A percentile compares a stretch with the other conserved stretches of the same genome.
Conservation (phyloP, 2,888 invertebrate species). For the Cheilosia soror region DNA sequence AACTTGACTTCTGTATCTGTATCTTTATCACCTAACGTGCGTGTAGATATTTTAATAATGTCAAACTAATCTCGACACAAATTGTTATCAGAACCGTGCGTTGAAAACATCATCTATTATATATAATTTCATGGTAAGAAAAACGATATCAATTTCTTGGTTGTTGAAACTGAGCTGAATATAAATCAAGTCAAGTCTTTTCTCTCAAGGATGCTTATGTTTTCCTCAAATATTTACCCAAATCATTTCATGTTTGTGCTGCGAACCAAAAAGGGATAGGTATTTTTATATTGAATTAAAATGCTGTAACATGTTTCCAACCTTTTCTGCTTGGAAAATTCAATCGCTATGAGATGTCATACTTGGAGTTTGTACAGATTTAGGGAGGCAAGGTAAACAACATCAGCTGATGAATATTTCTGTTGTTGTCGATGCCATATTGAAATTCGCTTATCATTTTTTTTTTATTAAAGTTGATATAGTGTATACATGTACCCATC, state of each 20-base stretch:
- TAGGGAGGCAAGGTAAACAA: background rate
- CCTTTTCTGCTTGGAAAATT: background rate
- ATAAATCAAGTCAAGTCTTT: constrained; percentile 16
- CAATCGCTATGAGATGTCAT: background rate
- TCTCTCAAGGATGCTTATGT: constrained; percentile 12
- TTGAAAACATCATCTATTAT: constrained; percentile 8
- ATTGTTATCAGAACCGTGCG: constrained; percentile 21
- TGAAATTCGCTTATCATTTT: too few relatives aligned
- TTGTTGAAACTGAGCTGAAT: constrained; percentile 2
- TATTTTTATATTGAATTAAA: constrained; percentile 11
- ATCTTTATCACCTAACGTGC: background rate
- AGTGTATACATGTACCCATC: too few relatives aligned
- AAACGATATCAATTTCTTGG: constrained; percentile 5
- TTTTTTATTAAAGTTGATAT: too few relatives aligned
- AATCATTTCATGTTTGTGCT: background rate
- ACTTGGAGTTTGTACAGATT: background rate
- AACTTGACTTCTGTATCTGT: background rate
- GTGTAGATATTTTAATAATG: background rate
- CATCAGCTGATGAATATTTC: background rate
- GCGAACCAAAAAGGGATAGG: background rate
- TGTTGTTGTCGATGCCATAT: background rate
- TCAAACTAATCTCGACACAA: constrained; percentile 3
- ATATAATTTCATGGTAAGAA: constrained; percentile 13
- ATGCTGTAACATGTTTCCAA: constrained; percentile 20
- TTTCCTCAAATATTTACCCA: constrained; percentile 1